Percentiles rank a stretch among this genome's conserved stretches.
phyloP scores from a whole-genome alignment of 2,888 invertebrate genomes.

The Furcula furcula region DNA sequence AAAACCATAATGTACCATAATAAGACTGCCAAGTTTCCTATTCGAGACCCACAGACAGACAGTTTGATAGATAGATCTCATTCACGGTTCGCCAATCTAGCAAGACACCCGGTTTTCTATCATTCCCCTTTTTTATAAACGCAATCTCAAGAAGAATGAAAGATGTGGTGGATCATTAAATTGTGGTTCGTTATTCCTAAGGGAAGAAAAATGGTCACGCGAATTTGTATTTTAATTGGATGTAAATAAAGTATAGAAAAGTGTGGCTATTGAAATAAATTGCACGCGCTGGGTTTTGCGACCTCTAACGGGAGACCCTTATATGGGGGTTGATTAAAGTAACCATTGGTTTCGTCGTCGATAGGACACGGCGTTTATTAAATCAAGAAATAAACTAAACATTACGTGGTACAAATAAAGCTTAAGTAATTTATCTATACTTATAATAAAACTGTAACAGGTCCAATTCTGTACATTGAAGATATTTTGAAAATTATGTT shows the following conservation, averaged over 20 bases:
- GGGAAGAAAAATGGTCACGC: constrained; percentile 5
- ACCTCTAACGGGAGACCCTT: constrained; percentile 50
- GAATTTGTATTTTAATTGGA: constrained; percentile 16
- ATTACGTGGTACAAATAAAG: no score
- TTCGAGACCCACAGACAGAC: constrained; percentile 16
- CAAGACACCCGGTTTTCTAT: constrained; percentile 14
- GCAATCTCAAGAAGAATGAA: constrained; percentile 8
- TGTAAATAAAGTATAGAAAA: constrained; percentile 17
- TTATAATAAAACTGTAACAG: no score
- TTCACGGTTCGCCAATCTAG: constrained; percentile 17
- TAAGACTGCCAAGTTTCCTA: constrained; percentile 20
- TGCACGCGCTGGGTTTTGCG: no score
- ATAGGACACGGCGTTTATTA: no score
- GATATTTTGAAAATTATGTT: no score
- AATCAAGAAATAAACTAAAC: no score
- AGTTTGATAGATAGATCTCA: constrained; percentile 30
- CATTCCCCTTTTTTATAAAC: constrained; percentile 2
- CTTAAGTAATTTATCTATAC: no score
- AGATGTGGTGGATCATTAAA: constrained; percentile 12
- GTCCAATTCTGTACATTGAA: no score
- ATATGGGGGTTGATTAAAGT: constrained; percentile 51
- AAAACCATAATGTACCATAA: constrained; percentile 16
- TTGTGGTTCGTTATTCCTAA: constrained; percentile 7
- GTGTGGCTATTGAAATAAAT: constrained; percentile 11
- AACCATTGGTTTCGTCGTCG: no score